Conservation (phyloP, 2,888 invertebrate genomes). For the Metopia argyrocephala region DNA sequence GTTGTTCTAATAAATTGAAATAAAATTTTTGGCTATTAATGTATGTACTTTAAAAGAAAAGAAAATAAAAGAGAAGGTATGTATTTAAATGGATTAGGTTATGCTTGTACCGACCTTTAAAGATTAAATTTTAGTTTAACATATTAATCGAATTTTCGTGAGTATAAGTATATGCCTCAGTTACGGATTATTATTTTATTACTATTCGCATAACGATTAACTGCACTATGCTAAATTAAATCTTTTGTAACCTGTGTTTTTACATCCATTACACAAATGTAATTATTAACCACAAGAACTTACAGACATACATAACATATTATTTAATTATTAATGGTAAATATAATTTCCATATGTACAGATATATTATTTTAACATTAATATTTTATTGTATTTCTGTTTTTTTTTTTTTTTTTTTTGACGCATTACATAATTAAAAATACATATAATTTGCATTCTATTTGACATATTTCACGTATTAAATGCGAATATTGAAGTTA, state of each 20-base stretch:
- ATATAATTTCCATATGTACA: not conserved
- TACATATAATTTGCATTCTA: not conserved
- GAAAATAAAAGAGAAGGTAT: no score
- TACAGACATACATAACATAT: not conserved
- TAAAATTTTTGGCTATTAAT: no score
- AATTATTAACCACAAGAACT: conserved; percentile 55
- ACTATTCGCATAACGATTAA: no score
- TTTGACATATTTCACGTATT: conserved; percentile 42
- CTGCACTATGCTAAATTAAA: conserved; percentile 13
- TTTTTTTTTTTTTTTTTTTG: not conserved
- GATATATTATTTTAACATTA: no score
- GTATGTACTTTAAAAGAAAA: no score
- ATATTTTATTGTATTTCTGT: conserved; percentile 2
- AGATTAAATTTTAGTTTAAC: no score
- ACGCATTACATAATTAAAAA: conserved; percentile 34
- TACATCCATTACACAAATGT: conserved; percentile 45
- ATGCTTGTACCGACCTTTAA: no score
- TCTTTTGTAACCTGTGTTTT: conserved; percentile 36
- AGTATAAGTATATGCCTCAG: no score
- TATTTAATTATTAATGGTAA: not conserved
- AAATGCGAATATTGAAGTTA: conserved; percentile 15
- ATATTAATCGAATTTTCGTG: no score
- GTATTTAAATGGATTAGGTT: no score
- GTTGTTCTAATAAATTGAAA: no score
- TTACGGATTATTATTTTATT: no score